Base-by-base conservation (phyloP, 2,113 vertebrate genomes). In the Otus sunia region DNA sequence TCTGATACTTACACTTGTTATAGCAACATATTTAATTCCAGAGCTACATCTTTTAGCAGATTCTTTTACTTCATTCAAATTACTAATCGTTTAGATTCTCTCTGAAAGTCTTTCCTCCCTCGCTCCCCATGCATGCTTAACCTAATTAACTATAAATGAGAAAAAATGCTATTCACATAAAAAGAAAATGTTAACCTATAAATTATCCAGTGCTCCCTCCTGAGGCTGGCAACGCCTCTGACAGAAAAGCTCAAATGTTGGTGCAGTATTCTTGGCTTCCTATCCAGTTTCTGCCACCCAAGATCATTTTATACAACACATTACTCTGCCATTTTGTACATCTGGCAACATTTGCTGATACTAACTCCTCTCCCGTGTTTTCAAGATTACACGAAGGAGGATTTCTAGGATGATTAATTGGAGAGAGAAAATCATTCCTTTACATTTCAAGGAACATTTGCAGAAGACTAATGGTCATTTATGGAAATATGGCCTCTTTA, bases 131-230 rank as follows among this genome's bases (percentile, higher is more conserved):
- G 98, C 98, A 98, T 98, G 98, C 95, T 98, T 98, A 98, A 98
- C 97, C 97, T 98, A 98, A 98, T 98, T 98, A 98, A 97, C 98
- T 98, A 96, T 98, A 98, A 98, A 98, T 98, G 98, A 98, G 97
- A 97, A 98, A 97, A 98, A 98, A 98, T 96, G 98, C 97, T 98
- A 97, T 97, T 96, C 98, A 96, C 96, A 98, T 98, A 98, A 98
- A 98, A 98, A 98, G 97, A 98, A 98, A 98, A 98, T 98, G 98
- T 98, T 98, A 98, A 98, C 96, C 97, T 98, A 98, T 98, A 98
- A 98, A 98, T 98, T 98, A 98, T 97, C 96, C 95, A 73, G 34
- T 91, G 92, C 96, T 97, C 94, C 90, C 96, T 95, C 94, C 68
- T 67, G 93, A 96, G 94, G 94, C 82, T 91, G 90, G 96, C 87